Evolutionary conservation across 2,113 vertebrate genomes (phyloP).

Genomic region (Tachycineta bicolor): DNA sequence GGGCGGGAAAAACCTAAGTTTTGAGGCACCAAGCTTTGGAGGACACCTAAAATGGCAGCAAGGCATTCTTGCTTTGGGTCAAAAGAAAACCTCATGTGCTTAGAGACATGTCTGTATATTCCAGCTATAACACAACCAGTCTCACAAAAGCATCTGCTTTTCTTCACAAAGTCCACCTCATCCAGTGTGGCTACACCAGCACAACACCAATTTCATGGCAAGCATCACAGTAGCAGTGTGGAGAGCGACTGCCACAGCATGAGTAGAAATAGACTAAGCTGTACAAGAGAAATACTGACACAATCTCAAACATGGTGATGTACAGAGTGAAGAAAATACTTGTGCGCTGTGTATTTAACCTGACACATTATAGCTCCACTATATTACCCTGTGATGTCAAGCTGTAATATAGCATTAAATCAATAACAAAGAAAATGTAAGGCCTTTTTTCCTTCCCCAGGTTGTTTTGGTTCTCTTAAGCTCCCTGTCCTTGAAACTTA

Average conservation of each 20-base stretch:
- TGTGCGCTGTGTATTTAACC: conserved; percentile 15
- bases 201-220: background rate
- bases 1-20: background rate
- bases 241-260: background rate
- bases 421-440: conserved; percentile 33
- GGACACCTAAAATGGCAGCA: background rate
- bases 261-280: background rate
- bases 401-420: conserved; percentile 20
- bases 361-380: conserved; percentile 18
- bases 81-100: background rate
- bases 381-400: background rate
- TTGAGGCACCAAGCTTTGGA: background rate
- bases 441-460: background rate
- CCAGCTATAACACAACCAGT: background rate
- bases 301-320: background rate
- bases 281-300: conserved; percentile 8
- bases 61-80: background rate
- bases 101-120: fast-evolving
- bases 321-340: background rate
- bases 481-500: conserved; percentile 45
- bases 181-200: background rate
- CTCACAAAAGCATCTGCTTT: background rate
- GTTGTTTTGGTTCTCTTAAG: conserved; percentile 24
- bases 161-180: background rate
- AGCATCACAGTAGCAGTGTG: background rate